Evolutionary conservation across 2,113 vertebrate species (phyloP), one percentile per base, ranked within the genome.

Genomic region (Neodon shergylaensis): DNA sequence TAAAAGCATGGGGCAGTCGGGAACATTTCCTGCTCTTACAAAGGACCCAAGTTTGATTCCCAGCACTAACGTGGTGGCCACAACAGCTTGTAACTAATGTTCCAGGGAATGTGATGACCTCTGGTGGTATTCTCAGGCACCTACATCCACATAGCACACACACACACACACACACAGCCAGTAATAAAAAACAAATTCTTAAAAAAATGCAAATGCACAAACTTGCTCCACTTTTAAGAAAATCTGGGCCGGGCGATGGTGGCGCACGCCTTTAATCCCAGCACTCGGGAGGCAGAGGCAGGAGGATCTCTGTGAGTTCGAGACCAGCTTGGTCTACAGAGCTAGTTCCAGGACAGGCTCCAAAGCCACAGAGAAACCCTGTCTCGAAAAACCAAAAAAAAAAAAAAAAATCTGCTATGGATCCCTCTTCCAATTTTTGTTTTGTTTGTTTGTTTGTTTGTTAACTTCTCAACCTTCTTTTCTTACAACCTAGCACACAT

Each of bases 171-270:
- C 5, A 22, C 22, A 63, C 17, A 63, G 28, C 63, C 19, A 58
- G 54, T 5, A 73, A 73, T 73, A 42, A 24, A 73, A 73, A 63
- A 16, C 39, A 63, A 61, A 83, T 63, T 42, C n/a, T 42, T 63
- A 16, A 90, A 96, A 93, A 93, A 92, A 92, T 36, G 72, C 76
- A 65, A 83, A 92, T 65, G 28, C 49, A 92, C 28, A 47, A 79
- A 58, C n/a, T 78, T 65, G 52, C 54, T 85, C 61, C 28, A 36
- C 61, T 93, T 90, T 42, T 77, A 95, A 92, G 77, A 31, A 92
- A 88, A 90, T 49, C 10, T 77, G 47, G n/a, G n/a, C n/a, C n/a
- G n/a, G n/a, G n/a, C n/a, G n/a, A n/a, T n/a, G n/a, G n/a, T n/a
- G n/a, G n/a, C n/a, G n/a, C n/a, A n/a, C n/a, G n/a, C n/a, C n/a